Evolutionary conservation across 2,888 invertebrate species (phyloP), one percentile per base, ranked within the genome.

Genomic region (Brachyptera putata): DNA sequence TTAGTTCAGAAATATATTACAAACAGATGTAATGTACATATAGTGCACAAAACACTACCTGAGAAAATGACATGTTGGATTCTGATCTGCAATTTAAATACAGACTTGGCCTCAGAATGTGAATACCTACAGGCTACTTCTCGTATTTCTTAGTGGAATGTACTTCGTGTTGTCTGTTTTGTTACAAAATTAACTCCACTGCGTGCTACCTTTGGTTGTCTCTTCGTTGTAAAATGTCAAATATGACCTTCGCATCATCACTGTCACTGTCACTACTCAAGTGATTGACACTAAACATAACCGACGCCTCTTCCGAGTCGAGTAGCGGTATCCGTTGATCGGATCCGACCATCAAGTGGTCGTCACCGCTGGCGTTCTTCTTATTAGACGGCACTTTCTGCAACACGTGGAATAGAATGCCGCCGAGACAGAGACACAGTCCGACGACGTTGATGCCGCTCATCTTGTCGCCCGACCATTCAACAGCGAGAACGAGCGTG

Each of bases 401-500:
- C n/a, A 37, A n/a, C 1, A 53, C 86, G 74, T 97, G 97, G 55
- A 87, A 80, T 11, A 80, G 80, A 67, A 98, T 96, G 57, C 98
- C 98, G 49, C 86, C 79, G 64, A 99, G 78, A 71, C 97, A 98
- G 58, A 96, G 78, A 7, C 87, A 75, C 62, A 99, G 77, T 0
- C 99, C 99, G 4, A 89, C 75, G 24, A 87, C 82, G 77, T 98
- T 99, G 57, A 95, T 76, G 2, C 79, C 71, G 61, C 87, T 90
- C 71, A 98, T 81, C 70, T 84, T 81, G 72, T 98, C 97, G 7
- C 92, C 91, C 69, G 91, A 91, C 68, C 89, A 84, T 70, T 86
- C 82, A 56, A 94, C 90, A 1, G 97, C 98, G 67, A 98, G 76
- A 49, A 88, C 84, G 68, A 99, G 78, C 64, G 94, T 95, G 71